Conservation (phyloP, 2,113 vertebrate genomes). For the Mesocricetus auratus region DNA sequence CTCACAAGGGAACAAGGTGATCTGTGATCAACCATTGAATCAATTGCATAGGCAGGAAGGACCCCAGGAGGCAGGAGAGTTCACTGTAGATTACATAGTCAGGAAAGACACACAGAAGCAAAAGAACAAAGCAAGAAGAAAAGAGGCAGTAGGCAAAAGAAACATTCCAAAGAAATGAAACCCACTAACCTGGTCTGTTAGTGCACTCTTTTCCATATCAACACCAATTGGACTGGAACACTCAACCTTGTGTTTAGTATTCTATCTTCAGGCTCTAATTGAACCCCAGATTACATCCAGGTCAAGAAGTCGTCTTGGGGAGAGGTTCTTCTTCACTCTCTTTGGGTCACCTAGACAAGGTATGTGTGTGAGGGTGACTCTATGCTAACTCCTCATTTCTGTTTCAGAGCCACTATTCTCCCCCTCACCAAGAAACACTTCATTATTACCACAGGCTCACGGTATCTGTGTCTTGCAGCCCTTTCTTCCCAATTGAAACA, state of each 20-base stretch:
- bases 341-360: not conserved
- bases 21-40: too few relatives aligned
- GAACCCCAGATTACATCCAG: not conserved
- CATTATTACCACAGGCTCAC: not conserved
- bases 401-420: not conserved
- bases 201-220: not conserved
- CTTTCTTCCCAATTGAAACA: not conserved
- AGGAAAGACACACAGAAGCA: not conserved
- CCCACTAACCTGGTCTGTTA: not conserved
- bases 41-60: not conserved
- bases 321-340: not conserved
- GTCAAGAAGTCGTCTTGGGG: not conserved
- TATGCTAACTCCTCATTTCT: not conserved
- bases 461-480: not conserved
- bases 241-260: not conserved
- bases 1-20: not conserved
- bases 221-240: not conserved
- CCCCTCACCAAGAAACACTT: not conserved
- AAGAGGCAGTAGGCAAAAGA: not conserved
- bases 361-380: not conserved
- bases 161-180: not conserved
- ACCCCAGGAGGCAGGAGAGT: not conserved
- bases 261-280: not conserved
- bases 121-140: not conserved
- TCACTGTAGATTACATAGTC: not conserved